These are phyloP conservation scores for Caenorhabditis virilis DNA, from an alignment of 2,888 invertebrate species.

Conservation along the genomic window DNA sequence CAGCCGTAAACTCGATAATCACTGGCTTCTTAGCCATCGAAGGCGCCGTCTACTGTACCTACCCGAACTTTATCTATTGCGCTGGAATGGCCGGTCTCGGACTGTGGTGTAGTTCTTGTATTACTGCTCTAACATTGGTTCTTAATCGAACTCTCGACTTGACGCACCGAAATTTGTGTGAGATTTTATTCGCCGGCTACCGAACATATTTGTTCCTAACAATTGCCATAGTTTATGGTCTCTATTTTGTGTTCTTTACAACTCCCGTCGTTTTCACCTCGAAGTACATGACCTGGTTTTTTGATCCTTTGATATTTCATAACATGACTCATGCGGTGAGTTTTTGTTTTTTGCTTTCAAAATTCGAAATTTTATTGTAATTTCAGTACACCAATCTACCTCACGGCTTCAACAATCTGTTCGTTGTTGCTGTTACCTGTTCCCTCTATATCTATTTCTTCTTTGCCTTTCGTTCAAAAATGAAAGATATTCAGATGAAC, in stretches of 20 bases:
- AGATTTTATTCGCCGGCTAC: conserved; percentile 9
- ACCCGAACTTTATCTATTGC: conserved; percentile 22
- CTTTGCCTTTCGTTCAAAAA: no score
- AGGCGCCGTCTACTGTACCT: conserved; percentile 20
- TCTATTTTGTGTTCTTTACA: conserved; percentile 26
- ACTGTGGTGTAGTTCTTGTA: conserved; percentile 25
- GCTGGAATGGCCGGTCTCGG: conserved; percentile 17
- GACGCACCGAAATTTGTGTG: conserved; percentile 1
- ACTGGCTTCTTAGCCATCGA: conserved; percentile 19
- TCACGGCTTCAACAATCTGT: conserved; percentile 26
- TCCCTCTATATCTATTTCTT: conserved; percentile 19
- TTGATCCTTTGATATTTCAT: conserved; percentile 19
- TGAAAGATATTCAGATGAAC: no score
- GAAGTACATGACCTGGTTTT: conserved; percentile 21
- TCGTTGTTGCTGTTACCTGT: conserved; percentile 29
- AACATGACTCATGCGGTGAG: conserved; percentile 13
- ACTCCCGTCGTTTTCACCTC: conserved; percentile 20
- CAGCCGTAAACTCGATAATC: conserved; percentile 22
- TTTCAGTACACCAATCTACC: conserved; percentile 31
- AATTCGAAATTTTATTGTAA: not conserved
- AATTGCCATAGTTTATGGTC: conserved; percentile 17
- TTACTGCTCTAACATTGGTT: conserved; percentile 20
- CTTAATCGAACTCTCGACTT: conserved; percentile 17
- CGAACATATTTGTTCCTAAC: conserved; percentile 11
- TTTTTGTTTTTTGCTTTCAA: not conserved